Base-by-base conservation (phyloP, 2,888 invertebrate species). In the Torymus tubicola region DNA sequence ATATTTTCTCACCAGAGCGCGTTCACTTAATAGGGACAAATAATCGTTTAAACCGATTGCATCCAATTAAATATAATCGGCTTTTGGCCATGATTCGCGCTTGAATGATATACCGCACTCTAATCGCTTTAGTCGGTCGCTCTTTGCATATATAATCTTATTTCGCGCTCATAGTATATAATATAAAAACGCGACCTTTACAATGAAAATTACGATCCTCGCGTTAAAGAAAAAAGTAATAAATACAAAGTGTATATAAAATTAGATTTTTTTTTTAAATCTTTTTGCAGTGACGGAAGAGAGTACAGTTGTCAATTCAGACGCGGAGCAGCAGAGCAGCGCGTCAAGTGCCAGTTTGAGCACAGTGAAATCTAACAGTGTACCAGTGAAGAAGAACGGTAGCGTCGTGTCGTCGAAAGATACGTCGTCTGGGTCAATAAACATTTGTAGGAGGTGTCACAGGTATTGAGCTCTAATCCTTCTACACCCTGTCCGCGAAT, bases 371-470 rank as follows among this genome's bases (percentile, higher is more conserved):
- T 91, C 90, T 0, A 90, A 86, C 81, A 87, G 86, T 74, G 78
- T 87, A 8, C 83, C 85, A 21, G 83, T 83, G 14, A 88, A 86
- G 18, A 90, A 89, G 68, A 90, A 89, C 78, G 90, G 89, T 13
- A 87, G 84, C 21, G 79, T 85, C 12, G 71, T 81, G 14, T 84
- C 86, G 2, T 86, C 86, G 12, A 89, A 86, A 72, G 90, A 90
- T 52, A 87, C 87, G 67, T 85, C 86, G 0, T 85, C 85, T 50
- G 83, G 87, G 14, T 88, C 90, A 53, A 89, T 91, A 79, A 91
- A 86, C 80, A 91, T 91, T 65, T 91, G 90, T 81, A 87, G 87
- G 83, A 87, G 88, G 84, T 90, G 90, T 81, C 90, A 91, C 87
- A 91, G 90, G 90, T 91, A 86, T 65, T 42, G 42, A 42, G 42